Evolutionary conservation across 2,113 vertebrate genomes (phyloP).

Genomic region (Rhipidura dahli): DNA sequence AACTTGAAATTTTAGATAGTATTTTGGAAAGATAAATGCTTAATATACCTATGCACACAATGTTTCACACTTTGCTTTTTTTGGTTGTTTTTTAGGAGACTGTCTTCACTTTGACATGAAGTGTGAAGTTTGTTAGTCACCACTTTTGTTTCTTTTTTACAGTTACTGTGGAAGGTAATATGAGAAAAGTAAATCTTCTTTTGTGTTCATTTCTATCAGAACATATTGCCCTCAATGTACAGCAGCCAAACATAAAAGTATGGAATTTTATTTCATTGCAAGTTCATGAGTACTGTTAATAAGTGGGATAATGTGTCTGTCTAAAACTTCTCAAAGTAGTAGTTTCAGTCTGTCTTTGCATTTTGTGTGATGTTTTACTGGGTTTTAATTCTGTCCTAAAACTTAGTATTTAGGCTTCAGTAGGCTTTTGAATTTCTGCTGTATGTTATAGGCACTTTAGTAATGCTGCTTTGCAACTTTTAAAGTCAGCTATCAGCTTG

Average conservation of each 20-base stretch:
- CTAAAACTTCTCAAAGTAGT: background rate
- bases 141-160: background rate
- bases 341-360: background rate
- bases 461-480: background rate
- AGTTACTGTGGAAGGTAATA: conserved; percentile 46
- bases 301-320: background rate
- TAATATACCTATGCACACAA: rapidly evolving
- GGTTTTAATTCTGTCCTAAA: background rate
- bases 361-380: background rate
- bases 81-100: background rate
- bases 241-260: background rate
- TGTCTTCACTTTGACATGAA: conserved; percentile 33
- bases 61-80: background rate
- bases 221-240: background rate
- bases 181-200: background rate
- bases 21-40: background rate
- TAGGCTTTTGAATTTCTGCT: background rate
- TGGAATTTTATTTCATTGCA: background rate
- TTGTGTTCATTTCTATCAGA: background rate
- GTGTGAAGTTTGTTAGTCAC: conserved; percentile 31
- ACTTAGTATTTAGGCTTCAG: background rate
- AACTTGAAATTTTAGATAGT: background rate
- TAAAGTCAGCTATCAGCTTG: background rate
- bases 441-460: background rate
- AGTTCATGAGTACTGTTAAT: background rate